These are phyloP conservation scores for Meta bourneti DNA, from an alignment of 2,888 invertebrate genomes.

Conservation along the genomic window DNA sequence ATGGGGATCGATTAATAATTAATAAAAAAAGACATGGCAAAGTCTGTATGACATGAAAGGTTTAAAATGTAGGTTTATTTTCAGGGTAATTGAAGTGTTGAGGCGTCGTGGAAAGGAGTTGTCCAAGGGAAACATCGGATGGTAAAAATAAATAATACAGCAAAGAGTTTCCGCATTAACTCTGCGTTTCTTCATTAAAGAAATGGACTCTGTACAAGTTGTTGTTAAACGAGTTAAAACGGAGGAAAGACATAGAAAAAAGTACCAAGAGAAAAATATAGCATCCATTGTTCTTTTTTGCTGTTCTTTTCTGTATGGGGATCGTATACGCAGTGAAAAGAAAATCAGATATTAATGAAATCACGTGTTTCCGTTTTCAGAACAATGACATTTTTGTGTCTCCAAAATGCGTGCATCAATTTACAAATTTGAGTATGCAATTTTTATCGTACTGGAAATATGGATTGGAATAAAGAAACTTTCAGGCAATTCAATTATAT, in stretches of 20 bases:
- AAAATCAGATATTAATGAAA: no score
- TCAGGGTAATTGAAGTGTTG: slow-evolving; percentile 34
- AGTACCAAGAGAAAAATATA: background rate
- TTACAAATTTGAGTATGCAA: no score
- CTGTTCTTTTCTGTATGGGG: background rate
- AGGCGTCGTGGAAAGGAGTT: slow-evolving; percentile 6
- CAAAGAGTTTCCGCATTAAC: background rate
- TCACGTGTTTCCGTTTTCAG: no score
- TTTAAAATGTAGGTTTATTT: slow-evolving; percentile 31
- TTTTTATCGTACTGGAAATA: no score
- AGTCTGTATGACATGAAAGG: slow-evolving; percentile 8
- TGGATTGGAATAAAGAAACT: no score
- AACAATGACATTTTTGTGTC: no score
- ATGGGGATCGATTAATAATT: slow-evolving; percentile 24
- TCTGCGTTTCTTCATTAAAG: slow-evolving; percentile 31
- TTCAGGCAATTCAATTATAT: no score
- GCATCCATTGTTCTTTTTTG: background rate
- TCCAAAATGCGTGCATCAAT: no score
- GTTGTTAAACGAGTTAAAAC: slow-evolving; percentile 22
- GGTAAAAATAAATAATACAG: slow-evolving; percentile 19
- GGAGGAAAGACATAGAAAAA: slow-evolving; percentile 22
- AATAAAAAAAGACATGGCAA: slow-evolving; percentile 18
- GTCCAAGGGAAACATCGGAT: background rate
- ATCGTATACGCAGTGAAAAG: background rate
- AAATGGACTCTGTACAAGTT: slow-evolving; percentile 24